Percentiles rank a stretch among this genome's conserved stretches.
Evolutionary conservation across 1,140 invertebrate species (phyloP).

Genomic region (Camponotus pennsylvanicus): DNA sequence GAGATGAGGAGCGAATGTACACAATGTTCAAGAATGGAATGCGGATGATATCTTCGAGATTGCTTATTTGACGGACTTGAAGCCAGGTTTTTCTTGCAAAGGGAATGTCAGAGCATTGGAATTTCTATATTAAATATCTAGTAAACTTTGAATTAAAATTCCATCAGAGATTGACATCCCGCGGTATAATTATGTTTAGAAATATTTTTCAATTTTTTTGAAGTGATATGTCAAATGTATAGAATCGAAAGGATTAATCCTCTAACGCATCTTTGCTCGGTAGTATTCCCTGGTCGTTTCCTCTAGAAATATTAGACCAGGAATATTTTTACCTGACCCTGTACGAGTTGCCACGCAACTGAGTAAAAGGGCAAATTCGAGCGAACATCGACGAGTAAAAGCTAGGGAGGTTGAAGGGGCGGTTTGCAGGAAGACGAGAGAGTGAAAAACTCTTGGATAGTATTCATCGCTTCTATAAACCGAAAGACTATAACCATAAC

Average conservation of each 20-base stretch:
- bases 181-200: background rate
- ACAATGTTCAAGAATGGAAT: background rate
- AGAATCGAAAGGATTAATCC: background rate
- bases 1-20: background rate
- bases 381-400: slow-evolving; percentile 51
- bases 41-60: background rate
- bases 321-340: slow-evolving; percentile 43
- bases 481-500: background rate
- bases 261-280: slow-evolving; percentile 28
- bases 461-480: slow-evolving; percentile 20
- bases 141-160: slow-evolving; percentile 37
- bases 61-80: background rate
- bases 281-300: background rate
- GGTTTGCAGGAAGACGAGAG: too few relatives aligned
- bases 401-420: background rate
- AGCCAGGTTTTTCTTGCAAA: background rate
- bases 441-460: background rate
- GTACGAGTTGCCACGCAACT: slow-evolving; percentile 43
- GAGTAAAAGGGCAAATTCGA: slow-evolving; percentile 37
- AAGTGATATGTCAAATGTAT: background rate
- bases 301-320: slow-evolving; percentile 34
- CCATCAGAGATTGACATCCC: background rate
- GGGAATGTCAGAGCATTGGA: background rate
- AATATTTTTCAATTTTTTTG: slow-evolving; percentile 7
- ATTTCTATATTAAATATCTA: slow-evolving; percentile 13